Evolutionary conservation across 2,888 invertebrate species (phyloP), one percentile per base, ranked within the genome.

Genomic region (Synanthedon formicaeformis): DNA sequence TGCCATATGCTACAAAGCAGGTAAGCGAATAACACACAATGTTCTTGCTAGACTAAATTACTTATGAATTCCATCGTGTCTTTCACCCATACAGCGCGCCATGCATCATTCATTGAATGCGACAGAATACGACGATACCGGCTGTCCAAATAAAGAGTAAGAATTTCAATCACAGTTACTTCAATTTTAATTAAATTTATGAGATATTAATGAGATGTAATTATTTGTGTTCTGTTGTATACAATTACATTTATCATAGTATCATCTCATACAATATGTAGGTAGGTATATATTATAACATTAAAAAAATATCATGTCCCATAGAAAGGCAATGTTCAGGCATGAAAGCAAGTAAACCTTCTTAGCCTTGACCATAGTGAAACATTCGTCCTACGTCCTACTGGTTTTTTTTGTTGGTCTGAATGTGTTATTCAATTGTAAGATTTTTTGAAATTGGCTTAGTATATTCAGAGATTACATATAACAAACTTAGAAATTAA

Each of bases 31-130:
- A 12, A 50, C 14, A 50, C 34, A 50, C 14, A 50, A 50, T 49
- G 57, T 60, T 58, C 64, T 49, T 13, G 16, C 49, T 12, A 12
- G 49, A 18, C 4, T 40, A 11, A 12, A 14, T 50, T 69, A 68
- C 76, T 79, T 73, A 72, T 68, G 66, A 81, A 72, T 66, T 79
- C 58, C 55, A 55, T 66, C 82, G 80, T 80, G 81, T 81, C 60
- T 64, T 65, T 64, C 57, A 57, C 57, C 59, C 58, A 41, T 50
- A 57, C 64, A 62, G 58, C 59, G 60, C 65, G 61, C 64, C 56
- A 34, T 34, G 34, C 34, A 34, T 34, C 34, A 34, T 34, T 34
- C 34, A 58, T 57, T 60, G 63, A 60, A 64, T 68, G 63, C 63
- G 60, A 60, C 61, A 64, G 63, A 65, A 65, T 67, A 64, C 34